Conservation (phyloP, 2,113 vertebrate genomes). For the Choloepus hoffmanni region DNA sequence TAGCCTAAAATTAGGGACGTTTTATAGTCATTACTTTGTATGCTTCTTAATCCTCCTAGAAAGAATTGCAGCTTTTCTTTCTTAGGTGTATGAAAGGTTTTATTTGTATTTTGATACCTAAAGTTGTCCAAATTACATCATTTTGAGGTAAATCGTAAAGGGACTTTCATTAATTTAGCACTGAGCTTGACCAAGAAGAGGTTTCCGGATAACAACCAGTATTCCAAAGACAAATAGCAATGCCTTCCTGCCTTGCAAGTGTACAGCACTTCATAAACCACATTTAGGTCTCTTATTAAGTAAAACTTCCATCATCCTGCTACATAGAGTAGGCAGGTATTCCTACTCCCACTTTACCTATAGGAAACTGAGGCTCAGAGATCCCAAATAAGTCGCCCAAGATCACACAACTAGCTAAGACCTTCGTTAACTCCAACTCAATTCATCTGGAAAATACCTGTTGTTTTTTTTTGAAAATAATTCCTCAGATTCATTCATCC, state of each 20-base stretch:
- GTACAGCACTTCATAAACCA: background rate
- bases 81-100: background rate
- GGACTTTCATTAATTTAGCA: constrained; percentile 17
- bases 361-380: background rate
- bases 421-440: constrained; percentile 6
- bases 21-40: background rate
- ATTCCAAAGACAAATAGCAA: background rate
- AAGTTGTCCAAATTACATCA: background rate
- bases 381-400: background rate
- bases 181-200: background rate
- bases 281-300: background rate
- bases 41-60: background rate
- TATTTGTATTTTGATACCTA: constrained; percentile 35
- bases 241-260: background rate
- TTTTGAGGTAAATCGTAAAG: background rate
- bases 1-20: background rate
- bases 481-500: background rate
- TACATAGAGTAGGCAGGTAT: background rate
- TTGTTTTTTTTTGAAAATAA: background rate
- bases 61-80: background rate
- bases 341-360: background rate
- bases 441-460: constrained; percentile 6
- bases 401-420: background rate
- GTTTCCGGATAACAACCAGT: background rate
- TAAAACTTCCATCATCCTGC: background rate